These are phyloP conservation scores for Apoda limacodes DNA, from an alignment of 2,888 invertebrate genomes.

Conservation along the genomic window DNA sequence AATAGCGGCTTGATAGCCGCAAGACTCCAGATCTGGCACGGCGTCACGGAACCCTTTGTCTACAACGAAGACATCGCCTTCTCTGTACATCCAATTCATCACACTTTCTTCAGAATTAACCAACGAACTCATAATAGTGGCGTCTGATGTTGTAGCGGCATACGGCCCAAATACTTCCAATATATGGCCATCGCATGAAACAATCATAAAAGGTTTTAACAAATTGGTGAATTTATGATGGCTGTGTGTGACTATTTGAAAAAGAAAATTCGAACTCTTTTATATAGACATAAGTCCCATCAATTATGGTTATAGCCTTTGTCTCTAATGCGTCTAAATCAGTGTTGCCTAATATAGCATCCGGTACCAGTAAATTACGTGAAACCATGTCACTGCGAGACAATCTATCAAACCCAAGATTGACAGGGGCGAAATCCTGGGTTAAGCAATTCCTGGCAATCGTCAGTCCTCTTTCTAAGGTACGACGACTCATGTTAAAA, in stretches of 20 bases:
- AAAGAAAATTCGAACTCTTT: slow-evolving; percentile 8
- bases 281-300: slow-evolving; percentile 8
- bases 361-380: background rate
- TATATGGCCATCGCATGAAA: slow-evolving; percentile 8
- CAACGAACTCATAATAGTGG: background rate
- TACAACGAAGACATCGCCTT: slow-evolving; percentile 16
- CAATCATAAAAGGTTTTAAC: slow-evolving; percentile 6
- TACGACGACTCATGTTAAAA: background rate
- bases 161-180: slow-evolving; percentile 4
- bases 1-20: slow-evolving; percentile 12
- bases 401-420: too few species aligned
- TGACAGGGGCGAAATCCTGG: background rate
- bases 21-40: slow-evolving; percentile 7
- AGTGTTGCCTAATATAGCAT: slow-evolving; percentile 4
- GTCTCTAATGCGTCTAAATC: too few species aligned
- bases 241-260: slow-evolving; percentile 7
- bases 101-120: slow-evolving; percentile 5
- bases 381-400: too few species aligned
- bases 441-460: background rate
- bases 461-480: background rate
- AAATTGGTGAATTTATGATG: slow-evolving; percentile 7
- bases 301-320: slow-evolving; percentile 6
- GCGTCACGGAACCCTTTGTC: slow-evolving; percentile 17
- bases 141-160: slow-evolving; percentile 5
- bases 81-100: slow-evolving; percentile 9